A percentile compares a stretch with the other conserved stretches of the same genome.
These are phyloP conservation scores for Rhyacophila brunnea DNA, from an alignment of 1,140 invertebrate genomes.

Conservation along the genomic window DNA sequence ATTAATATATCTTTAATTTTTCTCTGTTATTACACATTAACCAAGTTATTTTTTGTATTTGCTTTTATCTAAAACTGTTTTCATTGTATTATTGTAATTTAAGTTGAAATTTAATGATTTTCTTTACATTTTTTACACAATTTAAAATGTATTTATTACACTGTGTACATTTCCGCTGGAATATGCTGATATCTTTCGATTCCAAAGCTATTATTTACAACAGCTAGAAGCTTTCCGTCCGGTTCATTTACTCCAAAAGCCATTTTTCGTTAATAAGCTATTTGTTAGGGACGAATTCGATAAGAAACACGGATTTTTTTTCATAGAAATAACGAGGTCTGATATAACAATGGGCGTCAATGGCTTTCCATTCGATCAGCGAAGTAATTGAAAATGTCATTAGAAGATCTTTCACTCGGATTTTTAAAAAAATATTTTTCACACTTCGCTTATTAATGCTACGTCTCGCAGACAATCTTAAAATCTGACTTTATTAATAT, in stretches of 20 bases:
- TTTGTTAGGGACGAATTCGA: conserved; percentile 24
- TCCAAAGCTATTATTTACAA: conserved; percentile 12
- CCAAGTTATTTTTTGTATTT: too few relatives aligned
- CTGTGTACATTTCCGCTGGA: conserved; percentile 8
- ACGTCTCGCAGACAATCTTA: too few relatives aligned
- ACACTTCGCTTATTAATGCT: conserved; percentile 14
- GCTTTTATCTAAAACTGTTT: too few relatives aligned
- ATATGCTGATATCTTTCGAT: conserved; percentile 12
- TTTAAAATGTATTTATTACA: conserved; percentile 5
- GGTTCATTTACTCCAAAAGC: conserved; percentile 27
- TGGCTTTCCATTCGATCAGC: conserved; percentile 6
- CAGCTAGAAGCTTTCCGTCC: conserved; percentile 14
- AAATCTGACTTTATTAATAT: too few relatives aligned
- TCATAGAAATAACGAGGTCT: conserved; percentile 8
- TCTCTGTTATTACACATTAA: too few relatives aligned
- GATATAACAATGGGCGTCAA: conserved; percentile 9
- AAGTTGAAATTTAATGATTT: too few relatives aligned
- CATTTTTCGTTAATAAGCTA: conserved; percentile 27
- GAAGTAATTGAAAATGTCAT: conserved; percentile 31
- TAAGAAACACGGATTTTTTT: conserved; percentile 6
- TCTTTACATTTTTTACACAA: not conserved
- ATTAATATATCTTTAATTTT: too few relatives aligned
- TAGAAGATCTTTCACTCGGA: conserved; percentile 11
- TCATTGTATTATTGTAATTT: too few relatives aligned
- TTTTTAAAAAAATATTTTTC: conserved; percentile 9